phyloP scores from a whole-genome alignment of 2,113 vertebrate species.

The Orcinus orca region DNA sequence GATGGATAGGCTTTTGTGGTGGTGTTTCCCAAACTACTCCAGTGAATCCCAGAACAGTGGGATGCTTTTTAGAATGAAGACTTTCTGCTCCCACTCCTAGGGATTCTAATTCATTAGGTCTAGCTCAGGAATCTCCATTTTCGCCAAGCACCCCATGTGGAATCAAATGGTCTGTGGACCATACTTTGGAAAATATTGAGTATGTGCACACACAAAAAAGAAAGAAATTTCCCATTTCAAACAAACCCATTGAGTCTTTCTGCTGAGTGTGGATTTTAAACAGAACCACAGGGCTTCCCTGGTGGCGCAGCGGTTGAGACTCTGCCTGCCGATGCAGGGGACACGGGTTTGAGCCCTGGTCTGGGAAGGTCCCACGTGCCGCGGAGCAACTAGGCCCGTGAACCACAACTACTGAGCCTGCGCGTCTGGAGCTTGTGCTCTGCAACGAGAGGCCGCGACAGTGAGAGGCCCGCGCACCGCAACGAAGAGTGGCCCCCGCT shows the following conservation, averaged over 20 bases:
- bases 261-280: conserved; percentile 10
- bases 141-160: neutral
- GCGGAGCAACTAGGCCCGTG: too few species aligned
- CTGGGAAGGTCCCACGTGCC: too few species aligned
- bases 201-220: neutral
- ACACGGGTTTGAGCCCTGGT: too few species aligned
- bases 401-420: too few species aligned
- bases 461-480: too few species aligned
- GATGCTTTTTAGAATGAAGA: neutral
- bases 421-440: too few species aligned
- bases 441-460: too few species aligned
- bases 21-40: neutral
- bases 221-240: neutral
- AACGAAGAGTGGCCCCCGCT: too few species aligned
- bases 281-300: neutral
- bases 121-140: neutral
- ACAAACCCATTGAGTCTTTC: neutral
- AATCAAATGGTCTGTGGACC: neutral
- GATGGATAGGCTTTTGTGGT: neutral
- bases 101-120: neutral
- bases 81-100: neutral
- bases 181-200: neutral
- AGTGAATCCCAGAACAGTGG: neutral
- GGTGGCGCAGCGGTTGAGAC: too few species aligned
- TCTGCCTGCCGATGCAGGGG: too few species aligned